Evolutionary conservation across 2,113 vertebrate genomes (phyloP).

Genomic region (Nyctibius bracteatus): DNA sequence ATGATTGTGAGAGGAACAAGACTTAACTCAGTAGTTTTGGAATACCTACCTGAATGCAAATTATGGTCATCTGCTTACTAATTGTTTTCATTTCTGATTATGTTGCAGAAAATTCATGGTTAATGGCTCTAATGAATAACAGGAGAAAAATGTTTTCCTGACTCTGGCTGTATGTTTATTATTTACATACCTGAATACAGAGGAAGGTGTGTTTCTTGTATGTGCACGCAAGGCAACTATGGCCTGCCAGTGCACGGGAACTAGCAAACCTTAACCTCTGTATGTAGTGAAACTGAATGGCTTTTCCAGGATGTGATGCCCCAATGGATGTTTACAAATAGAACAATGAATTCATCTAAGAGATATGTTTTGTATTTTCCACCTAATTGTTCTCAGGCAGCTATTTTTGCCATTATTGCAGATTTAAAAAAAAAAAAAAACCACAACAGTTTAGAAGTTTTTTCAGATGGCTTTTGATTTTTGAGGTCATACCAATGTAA

Average conservation of each 20-base stretch:
- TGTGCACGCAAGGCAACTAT: neutral
- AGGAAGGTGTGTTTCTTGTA: neutral
- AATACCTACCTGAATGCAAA: neutral
- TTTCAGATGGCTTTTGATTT: neutral
- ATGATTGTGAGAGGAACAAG: neutral
- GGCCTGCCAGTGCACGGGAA: slow-evolving; percentile 29
- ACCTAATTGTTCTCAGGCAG: slow-evolving; percentile 52
- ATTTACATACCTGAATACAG: neutral
- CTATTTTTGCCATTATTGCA: slow-evolving; percentile 61
- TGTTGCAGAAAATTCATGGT: neutral
- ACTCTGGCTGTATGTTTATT: neutral
- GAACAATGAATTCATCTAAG: slow-evolving; percentile 58
- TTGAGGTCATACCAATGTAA: neutral
- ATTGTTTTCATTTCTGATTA: neutral
- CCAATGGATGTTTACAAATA: slow-evolving; percentile 58
- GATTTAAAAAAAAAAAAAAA: neutral
- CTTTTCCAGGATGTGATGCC: slow-evolving; percentile 64
- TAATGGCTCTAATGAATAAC: slow-evolving; percentile 35
- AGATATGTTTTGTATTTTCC: slow-evolving; percentile 50
- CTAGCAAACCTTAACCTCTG: neutral
- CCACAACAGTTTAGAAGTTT: slow-evolving; percentile 12
- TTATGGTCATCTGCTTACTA: neutral
- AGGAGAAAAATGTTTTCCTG: neutral
- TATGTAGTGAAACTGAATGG: slow-evolving; percentile 8
- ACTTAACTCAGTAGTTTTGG: neutral